Conservation (phyloP, 1,140 invertebrate genomes). For the Trichogramma pretiosum region DNA sequence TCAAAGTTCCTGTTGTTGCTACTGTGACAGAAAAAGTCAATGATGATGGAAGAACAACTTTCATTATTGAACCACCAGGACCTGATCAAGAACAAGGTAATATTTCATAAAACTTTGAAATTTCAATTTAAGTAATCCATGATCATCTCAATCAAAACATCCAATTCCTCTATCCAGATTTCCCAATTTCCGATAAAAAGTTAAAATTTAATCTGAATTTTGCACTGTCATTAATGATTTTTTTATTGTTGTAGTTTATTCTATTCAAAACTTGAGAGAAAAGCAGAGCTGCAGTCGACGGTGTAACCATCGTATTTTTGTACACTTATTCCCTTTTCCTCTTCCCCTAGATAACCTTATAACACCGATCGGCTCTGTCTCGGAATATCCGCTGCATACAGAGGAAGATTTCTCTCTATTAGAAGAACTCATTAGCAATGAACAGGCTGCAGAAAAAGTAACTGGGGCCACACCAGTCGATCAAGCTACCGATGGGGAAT, state of each 20-base stretch:
- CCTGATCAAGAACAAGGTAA: conserved; percentile 38
- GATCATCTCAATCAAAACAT: neutral
- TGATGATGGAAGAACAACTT: conserved; percentile 38
- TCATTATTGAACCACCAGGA: conserved; percentile 39
- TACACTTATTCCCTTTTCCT: conserved; percentile 15
- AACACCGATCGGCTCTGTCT: conserved; percentile 19
- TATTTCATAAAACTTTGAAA: conserved; percentile 6
- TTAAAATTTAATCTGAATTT: conserved; percentile 20
- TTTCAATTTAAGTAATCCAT: neutral
- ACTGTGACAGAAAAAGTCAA: conserved; percentile 43
- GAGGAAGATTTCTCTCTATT: conserved; percentile 1
- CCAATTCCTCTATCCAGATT: neutral
- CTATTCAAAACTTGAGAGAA: conserved; percentile 12
- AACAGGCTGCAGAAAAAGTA: neutral
- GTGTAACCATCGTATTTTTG: neutral
- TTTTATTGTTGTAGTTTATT: conserved; percentile 17
- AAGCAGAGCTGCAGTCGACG: neutral
- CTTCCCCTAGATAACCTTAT: conserved; percentile 21
- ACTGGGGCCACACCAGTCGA: neutral
- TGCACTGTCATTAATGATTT: too few relatives aligned
- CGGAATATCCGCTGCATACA: conserved; percentile 5
- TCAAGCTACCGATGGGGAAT: conserved; percentile 38
- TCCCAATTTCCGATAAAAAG: too few relatives aligned
- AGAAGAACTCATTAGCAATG: neutral
- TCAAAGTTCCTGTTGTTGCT: conserved; percentile 49